Evolutionary conservation across 2,797 vertebrate genomes (phyloP).

Genomic region (Scomberomorus guttatus): DNA sequence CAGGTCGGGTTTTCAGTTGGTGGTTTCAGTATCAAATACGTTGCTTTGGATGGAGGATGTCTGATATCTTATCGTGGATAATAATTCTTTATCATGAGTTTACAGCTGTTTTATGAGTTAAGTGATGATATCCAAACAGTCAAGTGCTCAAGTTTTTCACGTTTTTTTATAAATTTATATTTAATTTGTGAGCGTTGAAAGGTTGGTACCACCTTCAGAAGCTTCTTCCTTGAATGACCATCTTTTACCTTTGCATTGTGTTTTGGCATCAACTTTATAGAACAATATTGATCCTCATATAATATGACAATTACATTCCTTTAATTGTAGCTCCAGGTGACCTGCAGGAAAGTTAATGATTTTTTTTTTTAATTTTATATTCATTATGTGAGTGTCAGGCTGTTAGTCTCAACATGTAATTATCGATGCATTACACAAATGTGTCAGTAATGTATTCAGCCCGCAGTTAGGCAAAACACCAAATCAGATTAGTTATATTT

Average conservation of each 20-base stretch:
- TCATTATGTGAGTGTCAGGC: slow-evolving; percentile 24
- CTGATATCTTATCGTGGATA: not conserved
- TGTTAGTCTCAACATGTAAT: slow-evolving; percentile 48
- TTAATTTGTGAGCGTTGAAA: not conserved
- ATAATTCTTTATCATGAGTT: slow-evolving; percentile 1
- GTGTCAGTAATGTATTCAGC: slow-evolving; percentile 61
- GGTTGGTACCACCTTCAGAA: no score
- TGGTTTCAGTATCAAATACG: not conserved
- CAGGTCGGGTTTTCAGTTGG: not conserved
- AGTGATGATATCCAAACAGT: not conserved
- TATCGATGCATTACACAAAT: slow-evolving; percentile 50
- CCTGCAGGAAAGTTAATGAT: slow-evolving; percentile 11
- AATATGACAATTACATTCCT: not conserved
- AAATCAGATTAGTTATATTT: slow-evolving; percentile 72
- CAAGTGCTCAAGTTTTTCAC: not conserved
- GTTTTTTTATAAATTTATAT: no score
- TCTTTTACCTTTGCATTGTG: not conserved
- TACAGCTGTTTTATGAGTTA: not conserved
- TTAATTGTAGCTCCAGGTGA: slow-evolving; percentile 22
- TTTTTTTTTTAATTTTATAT: not conserved
- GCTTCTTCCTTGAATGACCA: not conserved
- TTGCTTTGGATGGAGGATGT: slow-evolving; percentile 11
- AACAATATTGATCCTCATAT: slow-evolving; percentile 17
- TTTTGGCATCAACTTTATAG: not conserved
- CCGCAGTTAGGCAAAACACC: slow-evolving; percentile 56